Conservation (phyloP, 1,140 invertebrate genomes). For the Agraylea sexmaculata region DNA sequence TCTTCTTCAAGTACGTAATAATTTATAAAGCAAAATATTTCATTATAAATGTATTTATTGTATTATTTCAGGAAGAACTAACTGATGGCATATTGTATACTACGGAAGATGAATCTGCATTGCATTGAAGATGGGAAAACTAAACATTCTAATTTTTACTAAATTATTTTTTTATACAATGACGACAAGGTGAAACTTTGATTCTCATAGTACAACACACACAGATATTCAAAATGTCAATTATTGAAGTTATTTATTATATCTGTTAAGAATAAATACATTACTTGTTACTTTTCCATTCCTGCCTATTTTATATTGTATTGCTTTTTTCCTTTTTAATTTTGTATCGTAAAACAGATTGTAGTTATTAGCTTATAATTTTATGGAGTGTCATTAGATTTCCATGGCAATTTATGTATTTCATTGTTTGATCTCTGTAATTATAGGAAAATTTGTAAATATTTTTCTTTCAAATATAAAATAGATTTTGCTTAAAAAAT, state of each 20-base stretch:
- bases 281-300: conserved; percentile 1
- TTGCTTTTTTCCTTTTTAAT: conserved; percentile 1
- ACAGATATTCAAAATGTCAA: too few relatives aligned
- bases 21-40: not conserved
- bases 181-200: not conserved
- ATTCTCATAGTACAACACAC: conserved; percentile 2
- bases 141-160: not conserved
- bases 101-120: conserved; percentile 31
- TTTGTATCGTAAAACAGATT: not conserved
- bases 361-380: not conserved
- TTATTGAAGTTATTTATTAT: conserved; percentile 5
- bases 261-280: not conserved
- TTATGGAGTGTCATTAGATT: not conserved
- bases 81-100: conserved; percentile 30
- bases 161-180: not conserved
- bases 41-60: conserved; percentile 1
- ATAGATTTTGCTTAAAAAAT: conserved; percentile 2
- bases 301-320: not conserved
- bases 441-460: conserved; percentile 1
- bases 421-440: not conserved
- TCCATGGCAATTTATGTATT: not conserved
- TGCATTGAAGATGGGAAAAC: too few relatives aligned
- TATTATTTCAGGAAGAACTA: conserved; percentile 29
- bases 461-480: too few relatives aligned
- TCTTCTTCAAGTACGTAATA: conserved; percentile 15